Evolutionary conservation across 2,888 invertebrate genomes (phyloP), one percentile per base, ranked within the genome.

Genomic region (Digitonthophagus gazella): DNA sequence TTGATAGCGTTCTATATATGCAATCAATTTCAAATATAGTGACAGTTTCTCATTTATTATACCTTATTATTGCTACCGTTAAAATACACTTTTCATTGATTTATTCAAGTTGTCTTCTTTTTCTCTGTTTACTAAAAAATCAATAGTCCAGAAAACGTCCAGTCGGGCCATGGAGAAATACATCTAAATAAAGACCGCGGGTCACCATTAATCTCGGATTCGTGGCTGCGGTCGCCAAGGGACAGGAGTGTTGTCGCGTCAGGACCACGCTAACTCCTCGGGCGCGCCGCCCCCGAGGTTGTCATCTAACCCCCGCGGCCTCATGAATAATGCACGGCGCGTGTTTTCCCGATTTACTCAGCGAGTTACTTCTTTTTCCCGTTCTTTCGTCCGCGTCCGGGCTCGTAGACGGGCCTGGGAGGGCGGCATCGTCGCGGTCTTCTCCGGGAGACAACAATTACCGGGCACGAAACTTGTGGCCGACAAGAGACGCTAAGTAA

Each of bases 271-370:
- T 20, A 20, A 19, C 61, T 61, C 61, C 28, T 44, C 28, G 28
- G 28, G 28, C 28, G 16, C n/a, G 5, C 61, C 61, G 61, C 20
- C 61, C 61, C 20, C 61, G 61, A 61, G 61, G 19, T 20, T 61
- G 61, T 61, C 61, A 61, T 61, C 61, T 20, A 19, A 6, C 61
- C 19, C 61, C 61, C 28, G 28, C 28, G 28, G 61, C n/a, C 61
- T 61, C 20, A 61, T 61, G 61, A 61, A 61, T 61, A 61, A 61
- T 61, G 61, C 61, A 61, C 20, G 6, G 18, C 61, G 61, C 61
- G 61, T 61, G 61, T 61, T 61, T 61, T 61, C 61, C 61, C 61
- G 61, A 61, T 61, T 61, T 61, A 61, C 61, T 61, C 61, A 20
- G 18, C 18, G 61, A 18, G 61, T 61, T 61, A 61, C 19, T 61